Base-by-base conservation (phyloP, 2,888 invertebrate genomes). In the Reticulitermes lucifugus region DNA sequence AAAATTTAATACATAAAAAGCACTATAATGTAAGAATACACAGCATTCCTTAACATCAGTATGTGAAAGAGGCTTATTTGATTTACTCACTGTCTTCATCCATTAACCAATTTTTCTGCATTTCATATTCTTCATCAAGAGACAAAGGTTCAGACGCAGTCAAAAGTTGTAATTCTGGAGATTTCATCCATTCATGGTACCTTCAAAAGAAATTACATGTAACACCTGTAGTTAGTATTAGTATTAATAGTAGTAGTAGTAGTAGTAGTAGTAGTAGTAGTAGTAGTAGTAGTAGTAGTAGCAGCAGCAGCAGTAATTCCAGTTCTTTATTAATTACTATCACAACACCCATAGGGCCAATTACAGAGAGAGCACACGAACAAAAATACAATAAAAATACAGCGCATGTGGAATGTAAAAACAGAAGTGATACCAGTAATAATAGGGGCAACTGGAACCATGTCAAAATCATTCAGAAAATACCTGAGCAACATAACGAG, bases 171-270 rank as follows among this genome's bases (percentile, higher is more conserved):
- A 99, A 92, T 90, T 97, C 96, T 88, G 94, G 92, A 75, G 95
- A 95, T 89, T 96, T 93, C 99, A 99, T 99, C 99, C 99, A 99
- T 87, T 93, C 91, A 90, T 99, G 98, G 90, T 99, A 99, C 89
- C 97, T 97, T 71, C 75, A 81, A 73, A 79, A 79, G 25, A 25
- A 51, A 51, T 12, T 12, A 18, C 18, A 55, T 18, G 18, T 55
- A 55, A 55, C 55, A 55, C 18, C 14, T 18, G 18, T 18, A 55
- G 14, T 22, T 22, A 14, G 12, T 25, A 25, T 25, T 25, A 25
- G 25, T 25, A 25, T 25, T 25, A 25, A 25, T 5, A 65, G 35
- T 35, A 18, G 12, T 0, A 18, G 12, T 6, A 46, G 46, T 7
- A 46, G 10, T 21, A 9, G n/a, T 6, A 14, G 7, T 21, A 46